These are phyloP conservation scores for Pedionomus torquatus DNA, from an alignment of 2,113 vertebrate genomes.

Conservation along the genomic window DNA sequence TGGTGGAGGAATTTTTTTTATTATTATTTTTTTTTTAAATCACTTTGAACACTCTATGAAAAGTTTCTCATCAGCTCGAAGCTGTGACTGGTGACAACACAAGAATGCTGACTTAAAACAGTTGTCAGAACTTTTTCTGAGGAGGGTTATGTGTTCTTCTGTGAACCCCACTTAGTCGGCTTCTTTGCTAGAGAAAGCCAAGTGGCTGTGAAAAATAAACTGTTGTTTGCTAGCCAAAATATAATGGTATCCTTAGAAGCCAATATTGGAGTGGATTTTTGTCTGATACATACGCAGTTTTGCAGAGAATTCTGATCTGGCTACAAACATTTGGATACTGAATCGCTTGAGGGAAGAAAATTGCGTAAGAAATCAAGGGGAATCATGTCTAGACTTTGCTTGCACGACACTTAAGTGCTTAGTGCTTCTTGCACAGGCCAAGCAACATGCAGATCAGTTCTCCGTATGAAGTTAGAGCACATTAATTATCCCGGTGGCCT, in stretches of 20 bases:
- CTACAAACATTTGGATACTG: neutral
- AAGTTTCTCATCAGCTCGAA: neutral
- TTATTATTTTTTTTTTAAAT: neutral
- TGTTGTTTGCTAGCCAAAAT: neutral
- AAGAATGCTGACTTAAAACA: neutral
- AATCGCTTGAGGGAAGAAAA: neutral
- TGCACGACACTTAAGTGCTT: neutral
- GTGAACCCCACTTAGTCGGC: neutral
- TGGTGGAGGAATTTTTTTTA: neutral
- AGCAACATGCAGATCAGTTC: neutral
- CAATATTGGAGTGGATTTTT: neutral
- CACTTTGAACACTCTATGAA: neutral
- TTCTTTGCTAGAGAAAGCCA: neutral
- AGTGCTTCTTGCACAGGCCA: neutral
- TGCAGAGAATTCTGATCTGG: neutral
- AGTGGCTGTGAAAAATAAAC: neutral
- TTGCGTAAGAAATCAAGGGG: neutral
- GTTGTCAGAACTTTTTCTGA: neutral
- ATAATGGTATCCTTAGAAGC: neutral
- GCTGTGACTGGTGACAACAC: neutral
- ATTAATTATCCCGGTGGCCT: no score
- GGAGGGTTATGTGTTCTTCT: neutral
- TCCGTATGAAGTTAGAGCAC: neutral
- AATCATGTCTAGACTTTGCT: neutral
- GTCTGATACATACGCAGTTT: neutral